Evolutionary conservation across 2,888 invertebrate genomes (phyloP).

Genomic region (Furcula furcula): DNA sequence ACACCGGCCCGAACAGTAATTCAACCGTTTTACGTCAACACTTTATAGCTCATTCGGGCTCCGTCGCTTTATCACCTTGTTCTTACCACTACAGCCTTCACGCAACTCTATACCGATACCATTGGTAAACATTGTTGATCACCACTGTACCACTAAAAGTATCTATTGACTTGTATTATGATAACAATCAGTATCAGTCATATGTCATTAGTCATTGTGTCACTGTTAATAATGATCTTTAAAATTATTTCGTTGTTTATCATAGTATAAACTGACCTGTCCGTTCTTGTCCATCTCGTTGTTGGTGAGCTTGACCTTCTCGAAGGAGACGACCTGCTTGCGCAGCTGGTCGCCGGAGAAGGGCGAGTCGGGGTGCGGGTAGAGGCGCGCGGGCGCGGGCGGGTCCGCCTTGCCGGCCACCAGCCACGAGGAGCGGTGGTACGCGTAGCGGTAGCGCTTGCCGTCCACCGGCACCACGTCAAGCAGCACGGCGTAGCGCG

Average conservation of each 20-base stretch:
- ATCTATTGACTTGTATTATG: conserved; percentile 29
- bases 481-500: conserved; percentile 95
- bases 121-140: conserved; percentile 13
- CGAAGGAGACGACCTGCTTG: conserved; percentile 98
- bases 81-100: conserved; percentile 36
- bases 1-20: conserved; percentile 45
- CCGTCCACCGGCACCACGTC: conserved; percentile 98
- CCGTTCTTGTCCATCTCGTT: conserved; percentile 98
- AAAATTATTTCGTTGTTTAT: conserved; percentile 5
- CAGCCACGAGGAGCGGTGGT: conserved; percentile 98
- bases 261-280: conserved; percentile 85
- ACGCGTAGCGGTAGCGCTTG: conserved; percentile 98
- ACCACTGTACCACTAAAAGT: conserved; percentile 22
- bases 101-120: conserved; percentile 11
- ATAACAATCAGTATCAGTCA: conserved; percentile 22
- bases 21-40: conserved; percentile 51
- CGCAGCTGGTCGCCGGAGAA: conserved; percentile 96
- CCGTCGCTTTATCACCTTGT: conserved; percentile 50
- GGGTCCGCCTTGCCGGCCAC: conserved; percentile 99
- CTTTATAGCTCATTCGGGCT: conserved; percentile 54
- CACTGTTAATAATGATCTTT: conserved; percentile 16
- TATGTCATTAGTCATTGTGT: conserved; percentile 33
- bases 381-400: conserved; percentile 95
- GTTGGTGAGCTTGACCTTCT: conserved; percentile 99
- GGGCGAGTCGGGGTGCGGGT: conserved; percentile 98